Conservation (phyloP, 2,888 invertebrate species). For the Cosmopolites sordidus region DNA sequence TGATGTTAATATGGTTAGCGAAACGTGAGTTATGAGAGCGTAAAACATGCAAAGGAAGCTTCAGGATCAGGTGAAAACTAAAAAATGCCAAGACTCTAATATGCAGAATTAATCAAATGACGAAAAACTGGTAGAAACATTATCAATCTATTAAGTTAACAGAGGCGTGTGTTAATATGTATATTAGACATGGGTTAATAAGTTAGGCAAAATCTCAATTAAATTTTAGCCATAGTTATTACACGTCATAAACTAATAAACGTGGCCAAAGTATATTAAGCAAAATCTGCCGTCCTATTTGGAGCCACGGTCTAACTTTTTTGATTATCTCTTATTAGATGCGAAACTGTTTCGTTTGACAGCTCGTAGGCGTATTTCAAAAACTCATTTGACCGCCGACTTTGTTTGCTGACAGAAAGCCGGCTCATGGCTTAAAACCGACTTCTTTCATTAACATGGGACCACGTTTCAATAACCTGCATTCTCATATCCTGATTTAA, state of each 20-base stretch:
- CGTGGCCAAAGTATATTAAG: neutral
- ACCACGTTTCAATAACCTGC: constrained; percentile 48
- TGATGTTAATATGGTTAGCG: too few species aligned
- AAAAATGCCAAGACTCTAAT: too few species aligned
- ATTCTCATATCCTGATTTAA: constrained; percentile 25
- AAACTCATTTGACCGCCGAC: constrained; percentile 47
- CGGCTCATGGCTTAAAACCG: constrained; percentile 42
- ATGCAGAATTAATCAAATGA: too few species aligned
- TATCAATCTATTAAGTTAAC: too few species aligned
- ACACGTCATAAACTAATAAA: neutral
- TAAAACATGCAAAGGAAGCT: too few species aligned
- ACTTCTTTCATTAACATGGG: constrained; percentile 48
- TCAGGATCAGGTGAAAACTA: too few species aligned
- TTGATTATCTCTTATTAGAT: constrained; percentile 15
- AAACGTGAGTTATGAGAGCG: too few species aligned
- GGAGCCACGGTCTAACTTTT: constrained; percentile 8
- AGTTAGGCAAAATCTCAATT: too few species aligned
- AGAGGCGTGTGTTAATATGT: too few species aligned
- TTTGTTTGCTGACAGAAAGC: constrained; percentile 40
- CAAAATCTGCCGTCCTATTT: neutral
- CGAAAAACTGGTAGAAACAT: too few species aligned
- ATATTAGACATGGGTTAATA: too few species aligned
- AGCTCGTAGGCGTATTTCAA: constrained; percentile 36
- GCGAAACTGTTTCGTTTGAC: constrained; percentile 8
- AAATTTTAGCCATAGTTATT: too few species aligned